Evolutionary conservation across 2,888 invertebrate genomes (phyloP).

Genomic region (Sceliomorpha sp.): DNA sequence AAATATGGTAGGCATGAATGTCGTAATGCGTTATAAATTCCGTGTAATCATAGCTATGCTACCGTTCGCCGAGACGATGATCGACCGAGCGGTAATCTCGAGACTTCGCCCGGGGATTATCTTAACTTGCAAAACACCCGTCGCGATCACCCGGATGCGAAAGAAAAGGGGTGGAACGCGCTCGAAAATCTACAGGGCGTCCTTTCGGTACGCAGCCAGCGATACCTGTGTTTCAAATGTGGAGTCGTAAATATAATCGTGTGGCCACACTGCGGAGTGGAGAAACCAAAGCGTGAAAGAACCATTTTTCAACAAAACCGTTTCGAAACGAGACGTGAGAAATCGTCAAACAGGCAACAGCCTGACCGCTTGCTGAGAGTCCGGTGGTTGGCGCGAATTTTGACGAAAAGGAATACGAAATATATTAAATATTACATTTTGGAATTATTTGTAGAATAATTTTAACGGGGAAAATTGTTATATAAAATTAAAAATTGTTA

Average conservation of each 20-base stretch:
- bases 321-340: slow-evolving; percentile 64
- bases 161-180: slow-evolving; percentile 38
- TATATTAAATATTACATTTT: too few relatives aligned
- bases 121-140: slow-evolving; percentile 46
- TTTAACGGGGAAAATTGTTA: too few relatives aligned
- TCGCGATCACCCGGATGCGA: slow-evolving; percentile 21
- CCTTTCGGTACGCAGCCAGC: too few relatives aligned
- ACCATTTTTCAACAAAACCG: slow-evolving; percentile 33
- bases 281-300: slow-evolving; percentile 6
- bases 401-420: too few relatives aligned
- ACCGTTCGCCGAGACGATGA: slow-evolving; percentile 49
- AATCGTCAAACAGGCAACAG: slow-evolving; percentile 54
- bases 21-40: slow-evolving; percentile 47
- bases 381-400: too few relatives aligned
- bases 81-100: slow-evolving; percentile 41
- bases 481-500: too few relatives aligned
- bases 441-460: too few relatives aligned
- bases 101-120: slow-evolving; percentile 43
- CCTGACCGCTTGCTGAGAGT: too few relatives aligned
- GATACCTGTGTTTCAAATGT: slow-evolving; percentile 9
- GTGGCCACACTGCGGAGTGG: neutral
- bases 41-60: slow-evolving; percentile 39
- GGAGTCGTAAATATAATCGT: slow-evolving; percentile 8
- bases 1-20: slow-evolving; percentile 36
- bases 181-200: slow-evolving; percentile 31